Evolutionary conservation across 2,797 vertebrate species (phyloP).

Genomic region (Ceyx erithaca): DNA sequence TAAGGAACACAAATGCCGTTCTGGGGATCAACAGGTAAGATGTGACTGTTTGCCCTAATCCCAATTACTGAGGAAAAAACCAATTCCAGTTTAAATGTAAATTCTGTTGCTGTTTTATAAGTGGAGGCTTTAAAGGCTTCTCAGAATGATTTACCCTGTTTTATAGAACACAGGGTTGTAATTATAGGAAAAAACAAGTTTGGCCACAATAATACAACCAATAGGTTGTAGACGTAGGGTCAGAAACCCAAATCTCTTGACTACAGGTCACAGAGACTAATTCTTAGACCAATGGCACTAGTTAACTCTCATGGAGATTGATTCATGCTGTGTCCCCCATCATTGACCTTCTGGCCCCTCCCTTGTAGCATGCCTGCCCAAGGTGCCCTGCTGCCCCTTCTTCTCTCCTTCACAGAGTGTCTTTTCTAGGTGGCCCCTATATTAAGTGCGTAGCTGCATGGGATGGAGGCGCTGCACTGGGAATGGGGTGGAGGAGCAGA

Average conservation of each 20-base stretch:
- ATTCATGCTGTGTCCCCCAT: not conserved
- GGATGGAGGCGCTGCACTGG: not conserved
- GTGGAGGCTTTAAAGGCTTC: not conserved
- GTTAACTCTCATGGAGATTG: not conserved
- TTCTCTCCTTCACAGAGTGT: not conserved
- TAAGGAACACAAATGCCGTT: not conserved
- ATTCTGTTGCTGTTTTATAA: accelerated
- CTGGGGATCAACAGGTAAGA: accelerated
- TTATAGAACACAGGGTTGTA: not conserved
- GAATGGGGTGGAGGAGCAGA: not conserved
- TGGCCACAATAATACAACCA: not conserved
- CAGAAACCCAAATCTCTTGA: not conserved
- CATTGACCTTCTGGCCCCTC: not conserved
- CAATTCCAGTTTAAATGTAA: not conserved
- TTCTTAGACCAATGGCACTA: not conserved
- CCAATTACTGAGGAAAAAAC: not conserved
- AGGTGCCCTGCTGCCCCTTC: not conserved
- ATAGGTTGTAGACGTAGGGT: not conserved
- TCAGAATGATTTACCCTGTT: not conserved
- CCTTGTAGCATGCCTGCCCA: accelerated
- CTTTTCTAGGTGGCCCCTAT: constrained; percentile 23
- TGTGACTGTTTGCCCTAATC: not conserved
- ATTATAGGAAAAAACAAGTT: not conserved
- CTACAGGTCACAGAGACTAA: not conserved
- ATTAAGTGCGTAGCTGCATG: accelerated